Evolutionary conservation across 2,113 vertebrate species (phyloP), one percentile per base, ranked within the genome.

Genomic region (Gymnogyps californianus): DNA sequence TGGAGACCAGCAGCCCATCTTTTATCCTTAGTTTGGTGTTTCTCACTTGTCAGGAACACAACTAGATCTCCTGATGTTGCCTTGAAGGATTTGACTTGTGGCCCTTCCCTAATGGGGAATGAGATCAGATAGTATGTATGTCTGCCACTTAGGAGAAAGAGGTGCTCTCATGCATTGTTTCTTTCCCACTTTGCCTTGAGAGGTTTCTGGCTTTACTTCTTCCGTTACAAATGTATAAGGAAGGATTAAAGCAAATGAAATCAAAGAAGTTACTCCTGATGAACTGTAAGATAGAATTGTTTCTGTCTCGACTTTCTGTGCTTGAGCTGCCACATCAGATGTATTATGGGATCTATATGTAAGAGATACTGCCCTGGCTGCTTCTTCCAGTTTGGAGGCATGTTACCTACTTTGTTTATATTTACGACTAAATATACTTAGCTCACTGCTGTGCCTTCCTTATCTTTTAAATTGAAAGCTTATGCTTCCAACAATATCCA

Each of bases 1-100:
- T 92, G 90, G 55, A 96, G 93, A 92, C 47, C 51, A 92, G 83
- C 54, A 89, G 87, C 61, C 87, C 58, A 71, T 94, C 67, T 78
- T 69, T 91, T 83, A 67, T 81, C 31, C 25, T 91, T 90, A 46
- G 90, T 74, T 64, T 96, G 86, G 91, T 61, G 49, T 93, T 6
- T 93, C 57, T 94, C 72, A 88, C 86, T 87, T 96, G 91, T 95
- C 90, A 97, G 72, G 42, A 66, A 10, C 57, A 80, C 67, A 93
- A 78, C 17, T 93, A 78, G 47, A 69, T 95, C 67, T 70, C 71
- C 85, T 96, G 66, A 75, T 88, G 44, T 54, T 94, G 18, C 72
- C 29, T 75, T 55, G 72, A 83, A 93, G 55, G 67, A 51, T 77
- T 75, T 87, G 38, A 71, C 66, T 76, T 36, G 18, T 51, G 49